These are phyloP conservation scores for Budorcas taxicolor DNA, from an alignment of 2,113 vertebrate species.

Conservation along the genomic window DNA sequence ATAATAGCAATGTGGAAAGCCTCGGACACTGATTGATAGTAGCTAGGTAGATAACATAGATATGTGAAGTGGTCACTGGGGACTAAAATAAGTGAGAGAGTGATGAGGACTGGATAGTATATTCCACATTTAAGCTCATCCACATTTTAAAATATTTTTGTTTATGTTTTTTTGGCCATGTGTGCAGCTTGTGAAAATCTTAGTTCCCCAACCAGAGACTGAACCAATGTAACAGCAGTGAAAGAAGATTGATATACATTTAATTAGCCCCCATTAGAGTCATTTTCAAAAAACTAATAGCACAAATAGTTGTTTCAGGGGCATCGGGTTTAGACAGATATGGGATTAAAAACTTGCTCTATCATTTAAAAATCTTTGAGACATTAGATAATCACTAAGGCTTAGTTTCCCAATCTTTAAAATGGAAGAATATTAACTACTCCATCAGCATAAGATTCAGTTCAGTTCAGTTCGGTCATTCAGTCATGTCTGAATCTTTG, in stretches of 20 bases:
- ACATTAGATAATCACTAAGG: not conserved
- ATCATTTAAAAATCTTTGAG: not conserved
- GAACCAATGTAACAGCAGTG: not conserved
- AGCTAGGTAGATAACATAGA: not conserved
- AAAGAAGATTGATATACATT: not conserved
- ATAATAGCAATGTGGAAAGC: not conserved
- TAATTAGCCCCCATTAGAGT: not conserved
- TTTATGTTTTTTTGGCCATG: not conserved
- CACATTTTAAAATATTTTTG: not conserved
- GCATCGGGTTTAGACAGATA: not conserved
- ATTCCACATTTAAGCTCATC: not conserved
- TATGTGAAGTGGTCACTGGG: not conserved
- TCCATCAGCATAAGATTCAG: not conserved
- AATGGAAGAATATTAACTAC: not conserved
- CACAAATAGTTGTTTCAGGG: not conserved
- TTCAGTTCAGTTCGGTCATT: not conserved
- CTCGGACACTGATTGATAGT: not conserved
- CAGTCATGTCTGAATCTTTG: not conserved
- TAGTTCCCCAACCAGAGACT: not conserved
- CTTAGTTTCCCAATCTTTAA: not conserved
- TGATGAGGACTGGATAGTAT: not conserved
- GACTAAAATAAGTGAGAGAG: not conserved
- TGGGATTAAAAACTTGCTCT: not conserved
- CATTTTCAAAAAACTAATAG: not conserved
- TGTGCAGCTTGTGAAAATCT: not conserved